phyloP scores from a whole-genome alignment of 1,140 invertebrate species.

The Saccostrea echinata region DNA sequence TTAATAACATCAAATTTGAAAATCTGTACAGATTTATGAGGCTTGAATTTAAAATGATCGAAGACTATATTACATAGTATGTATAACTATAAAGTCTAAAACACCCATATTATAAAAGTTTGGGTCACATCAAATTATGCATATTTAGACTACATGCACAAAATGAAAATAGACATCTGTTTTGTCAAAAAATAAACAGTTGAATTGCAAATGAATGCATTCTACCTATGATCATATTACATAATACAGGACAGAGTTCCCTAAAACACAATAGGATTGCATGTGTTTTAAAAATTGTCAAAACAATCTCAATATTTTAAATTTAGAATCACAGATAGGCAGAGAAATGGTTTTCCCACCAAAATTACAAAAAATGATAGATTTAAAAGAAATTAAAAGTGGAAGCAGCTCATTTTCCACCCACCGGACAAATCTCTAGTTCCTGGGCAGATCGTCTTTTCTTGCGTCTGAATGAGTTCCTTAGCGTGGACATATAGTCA shows the following conservation, averaged over 20 bases:
- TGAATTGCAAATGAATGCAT: background rate
- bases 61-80: no score
- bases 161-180: background rate
- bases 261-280: background rate
- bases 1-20: no score
- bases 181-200: background rate
- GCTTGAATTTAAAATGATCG: no score
- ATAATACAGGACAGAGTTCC: background rate
- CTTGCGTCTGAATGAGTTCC: conserved; percentile 15
- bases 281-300: background rate
- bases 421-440: conserved; percentile 9
- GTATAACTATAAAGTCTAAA: no score
- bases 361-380: background rate
- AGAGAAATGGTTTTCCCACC: background rate
- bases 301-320: no score
- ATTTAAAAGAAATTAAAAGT: background rate
- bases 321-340: background rate
- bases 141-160: background rate
- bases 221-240: background rate
- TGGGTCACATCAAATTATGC: no score
- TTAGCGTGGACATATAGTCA: background rate
- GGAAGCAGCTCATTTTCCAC: background rate
- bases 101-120: no score
- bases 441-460: conserved; percentile 8
- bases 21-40: no score